These are phyloP conservation scores for Mustela lutreola DNA, from an alignment of 2,113 vertebrate species.

Conservation along the genomic window DNA sequence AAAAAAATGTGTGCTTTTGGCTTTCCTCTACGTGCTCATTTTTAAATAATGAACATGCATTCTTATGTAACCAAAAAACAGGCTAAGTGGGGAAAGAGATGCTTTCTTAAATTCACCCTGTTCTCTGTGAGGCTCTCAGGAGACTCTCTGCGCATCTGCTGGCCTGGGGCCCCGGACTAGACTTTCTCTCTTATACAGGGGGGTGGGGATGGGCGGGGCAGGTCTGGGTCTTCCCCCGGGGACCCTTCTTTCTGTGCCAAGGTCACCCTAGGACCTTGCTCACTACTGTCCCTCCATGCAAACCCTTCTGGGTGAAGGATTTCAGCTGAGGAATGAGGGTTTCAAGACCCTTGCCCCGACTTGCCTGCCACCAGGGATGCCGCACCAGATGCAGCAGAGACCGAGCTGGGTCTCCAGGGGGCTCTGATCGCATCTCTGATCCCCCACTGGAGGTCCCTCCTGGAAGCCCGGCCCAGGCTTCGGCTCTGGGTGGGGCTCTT, in stretches of 20 bases:
- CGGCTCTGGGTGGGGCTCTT: not conserved
- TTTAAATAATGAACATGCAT: slow-evolving; percentile 23
- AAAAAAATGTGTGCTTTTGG: not conserved
- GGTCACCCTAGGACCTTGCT: no score
- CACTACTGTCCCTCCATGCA: not conserved
- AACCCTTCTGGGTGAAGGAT: not conserved
- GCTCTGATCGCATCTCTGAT: not conserved
- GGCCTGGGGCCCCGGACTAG: not conserved
- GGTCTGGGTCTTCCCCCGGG: not conserved
- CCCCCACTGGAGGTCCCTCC: not conserved
- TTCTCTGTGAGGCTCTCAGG: not conserved
- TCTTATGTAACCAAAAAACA: slow-evolving; percentile 40
- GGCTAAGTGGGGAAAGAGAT: not conserved
- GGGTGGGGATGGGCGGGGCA: not conserved
- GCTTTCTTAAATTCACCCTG: slow-evolving; percentile 9
- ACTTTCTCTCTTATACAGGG: not conserved
- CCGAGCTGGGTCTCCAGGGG: not conserved
- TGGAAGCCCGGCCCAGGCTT: not conserved
- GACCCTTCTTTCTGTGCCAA: not conserved
- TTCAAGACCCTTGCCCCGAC: not conserved
- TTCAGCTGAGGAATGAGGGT: rapidly evolving
- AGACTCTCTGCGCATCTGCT: not conserved
- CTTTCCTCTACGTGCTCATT: not conserved
- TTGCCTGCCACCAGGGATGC: not conserved
- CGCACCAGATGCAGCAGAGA: not conserved